These are phyloP conservation scores for Tychaedon coryphoeus DNA, from an alignment of 2,113 vertebrate genomes.

Conservation along the genomic window DNA sequence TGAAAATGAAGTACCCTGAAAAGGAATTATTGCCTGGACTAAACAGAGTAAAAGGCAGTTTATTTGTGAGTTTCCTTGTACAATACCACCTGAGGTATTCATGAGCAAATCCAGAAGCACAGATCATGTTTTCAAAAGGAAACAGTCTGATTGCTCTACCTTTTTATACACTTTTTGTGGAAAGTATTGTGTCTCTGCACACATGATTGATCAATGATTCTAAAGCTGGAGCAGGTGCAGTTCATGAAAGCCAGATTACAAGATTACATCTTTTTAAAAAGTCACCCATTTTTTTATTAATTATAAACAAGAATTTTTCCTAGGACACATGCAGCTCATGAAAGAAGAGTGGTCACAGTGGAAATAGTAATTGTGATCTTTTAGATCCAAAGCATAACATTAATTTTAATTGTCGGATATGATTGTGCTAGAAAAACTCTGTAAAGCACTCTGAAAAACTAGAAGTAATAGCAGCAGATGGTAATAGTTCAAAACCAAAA, in stretches of 20 bases:
- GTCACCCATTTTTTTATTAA: not conserved
- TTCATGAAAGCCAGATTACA: not conserved
- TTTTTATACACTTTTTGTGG: not conserved
- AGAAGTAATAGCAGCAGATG: not conserved
- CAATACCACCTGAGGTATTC: slow-evolving; percentile 7
- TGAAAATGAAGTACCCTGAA: slow-evolving; percentile 25
- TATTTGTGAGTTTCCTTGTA: not conserved
- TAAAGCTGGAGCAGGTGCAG: not conserved
- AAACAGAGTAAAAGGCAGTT: slow-evolving; percentile 32
- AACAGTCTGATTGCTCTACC: not conserved
- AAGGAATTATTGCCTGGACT: not conserved
- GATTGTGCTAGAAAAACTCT: not conserved
- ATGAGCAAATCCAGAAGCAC: not conserved
- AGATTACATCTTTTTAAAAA: not conserved
- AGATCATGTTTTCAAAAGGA: slow-evolving; percentile 5
- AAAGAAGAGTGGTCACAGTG: not conserved
- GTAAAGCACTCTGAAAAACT: not conserved
- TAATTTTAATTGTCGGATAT: not conserved
- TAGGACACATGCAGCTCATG: not conserved
- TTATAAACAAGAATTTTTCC: not conserved
- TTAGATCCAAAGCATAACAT: not conserved
- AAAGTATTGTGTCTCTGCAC: not conserved
- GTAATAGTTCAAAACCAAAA: not conserved
- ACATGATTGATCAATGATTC: not conserved
- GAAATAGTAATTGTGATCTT: not conserved